Base-by-base conservation (phyloP, 2,113 vertebrate genomes). In the Rutilus rutilus region DNA sequence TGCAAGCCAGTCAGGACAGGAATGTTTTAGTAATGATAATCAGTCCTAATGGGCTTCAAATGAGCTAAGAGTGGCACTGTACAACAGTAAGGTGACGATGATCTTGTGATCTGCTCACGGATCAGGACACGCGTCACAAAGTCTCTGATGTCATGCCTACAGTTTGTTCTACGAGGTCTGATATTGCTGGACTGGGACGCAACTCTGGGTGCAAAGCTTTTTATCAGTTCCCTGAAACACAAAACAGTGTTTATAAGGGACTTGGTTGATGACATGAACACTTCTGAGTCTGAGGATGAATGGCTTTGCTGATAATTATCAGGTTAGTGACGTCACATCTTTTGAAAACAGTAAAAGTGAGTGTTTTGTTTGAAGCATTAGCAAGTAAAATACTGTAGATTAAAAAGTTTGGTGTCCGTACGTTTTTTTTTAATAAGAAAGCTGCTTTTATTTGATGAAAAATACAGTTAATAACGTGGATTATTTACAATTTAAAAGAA, bases 11-110 rank as follows among this genome's bases (percentile, higher is more conserved):
- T 82, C 50, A 78, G 42, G 45, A 78, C 78, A 78, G 39, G 78
- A 17, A 82, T n/a, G 67, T 39, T 30, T 54, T 30, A 14, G 50
- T 76, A 78, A 59, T 54, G 33, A 73, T 54, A 76, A 84, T 76
- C 54, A 30, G 67, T 52, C 54, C 52, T 79, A 79, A 79, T 79
- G 77, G 77, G 77, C 77, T 79, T 79, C 7, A 59, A 79, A 59
- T 79, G 54, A 36, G 77, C 23, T 14, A 60, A 79, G 54, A 79
- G 36, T 54, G 30, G 54, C 52, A 59, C 52, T 59, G 54, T 60
- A 60, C 9, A 12, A n/a, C 27, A 60, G 30, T 10, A 52, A 78
- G 9, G 27, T 33, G 50, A 36, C n/a, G 36, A 79, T 33, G 77
- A 60, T 36, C 11, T 6, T 60, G 77, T 42, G 77, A 59, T 39